Conservation (phyloP, 2,797 vertebrate genomes). For the Fringilla coelebs region DNA sequence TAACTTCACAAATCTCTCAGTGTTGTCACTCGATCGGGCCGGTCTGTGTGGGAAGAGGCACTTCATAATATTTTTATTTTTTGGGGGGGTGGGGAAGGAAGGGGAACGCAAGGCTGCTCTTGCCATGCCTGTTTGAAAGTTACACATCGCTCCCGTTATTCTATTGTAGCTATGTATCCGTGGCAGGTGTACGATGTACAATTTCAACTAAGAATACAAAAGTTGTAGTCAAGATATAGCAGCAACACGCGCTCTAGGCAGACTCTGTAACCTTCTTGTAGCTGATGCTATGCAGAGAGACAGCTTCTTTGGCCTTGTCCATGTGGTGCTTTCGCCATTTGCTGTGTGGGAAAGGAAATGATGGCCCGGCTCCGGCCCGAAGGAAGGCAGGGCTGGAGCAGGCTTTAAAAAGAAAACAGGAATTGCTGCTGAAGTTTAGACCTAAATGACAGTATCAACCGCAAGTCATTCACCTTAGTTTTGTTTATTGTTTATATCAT, state of each 20-base stretch:
- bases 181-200: constrained; percentile 55
- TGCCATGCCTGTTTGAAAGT: constrained; percentile 17
- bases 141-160: constrained; percentile 13
- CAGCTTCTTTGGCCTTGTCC: constrained; percentile 45
- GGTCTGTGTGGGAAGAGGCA: not conserved
- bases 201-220: constrained; percentile 51
- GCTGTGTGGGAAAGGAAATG: constrained; percentile 1
- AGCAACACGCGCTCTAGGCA: constrained; percentile 51
- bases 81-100: not conserved
- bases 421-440: constrained; percentile 57
- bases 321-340: constrained; percentile 54
- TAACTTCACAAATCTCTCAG: not conserved
- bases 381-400: not conserved
- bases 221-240: constrained; percentile 36
- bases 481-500: constrained; percentile 77
- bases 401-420: not conserved
- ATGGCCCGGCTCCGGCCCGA: not conserved
- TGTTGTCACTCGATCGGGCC: not conserved
- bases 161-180: constrained; percentile 50
- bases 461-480: constrained; percentile 66
- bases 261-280: constrained; percentile 57
- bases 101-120: not conserved
- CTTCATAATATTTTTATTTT: not conserved
- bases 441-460: constrained; percentile 31
- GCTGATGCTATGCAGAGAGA: constrained; percentile 56